phyloP scores from a whole-genome alignment of 2,113 vertebrate genomes.

The Xiphophorus hellerii region DNA sequence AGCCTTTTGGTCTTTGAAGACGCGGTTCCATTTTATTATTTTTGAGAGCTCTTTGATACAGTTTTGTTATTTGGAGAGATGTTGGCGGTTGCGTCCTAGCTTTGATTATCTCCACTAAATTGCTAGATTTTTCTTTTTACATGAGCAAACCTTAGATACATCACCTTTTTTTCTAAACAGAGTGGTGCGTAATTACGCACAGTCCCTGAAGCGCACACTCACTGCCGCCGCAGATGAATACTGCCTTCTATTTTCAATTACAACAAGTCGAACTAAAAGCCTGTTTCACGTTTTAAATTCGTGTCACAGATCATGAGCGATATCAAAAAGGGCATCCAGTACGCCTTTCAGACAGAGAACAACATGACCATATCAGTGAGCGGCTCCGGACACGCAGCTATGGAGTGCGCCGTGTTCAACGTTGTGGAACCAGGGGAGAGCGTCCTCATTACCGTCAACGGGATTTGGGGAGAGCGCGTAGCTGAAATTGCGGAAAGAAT shows the following conservation, averaged over 20 bases:
- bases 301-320: conserved; percentile 91
- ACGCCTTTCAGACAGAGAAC: conserved; percentile 92
- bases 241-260: not conserved
- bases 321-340: conserved; percentile 92
- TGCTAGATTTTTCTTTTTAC: not conserved
- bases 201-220: not conserved
- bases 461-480: conserved; percentile 93
- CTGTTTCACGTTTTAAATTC: not conserved
- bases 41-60: not conserved
- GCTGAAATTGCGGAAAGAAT: conserved; percentile 87
- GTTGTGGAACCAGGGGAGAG: conserved; percentile 86
- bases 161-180: not conserved
- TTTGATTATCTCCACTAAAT: not conserved
- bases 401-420: conserved; percentile 92
- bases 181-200: conserved; percentile 17
- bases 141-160: not conserved
- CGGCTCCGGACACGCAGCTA: conserved; percentile 89
- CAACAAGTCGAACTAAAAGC: not conserved
- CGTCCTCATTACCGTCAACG: conserved; percentile 85
- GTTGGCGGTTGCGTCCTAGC: not conserved
- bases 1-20: not conserved
- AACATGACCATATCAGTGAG: conserved; percentile 88
- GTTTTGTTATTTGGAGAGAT: not conserved
- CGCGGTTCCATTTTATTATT: not conserved
- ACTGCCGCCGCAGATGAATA: not conserved